These are phyloP conservation scores for Drosophila limbata DNA, from an alignment of 2,888 invertebrate species.

Conservation along the genomic window DNA sequence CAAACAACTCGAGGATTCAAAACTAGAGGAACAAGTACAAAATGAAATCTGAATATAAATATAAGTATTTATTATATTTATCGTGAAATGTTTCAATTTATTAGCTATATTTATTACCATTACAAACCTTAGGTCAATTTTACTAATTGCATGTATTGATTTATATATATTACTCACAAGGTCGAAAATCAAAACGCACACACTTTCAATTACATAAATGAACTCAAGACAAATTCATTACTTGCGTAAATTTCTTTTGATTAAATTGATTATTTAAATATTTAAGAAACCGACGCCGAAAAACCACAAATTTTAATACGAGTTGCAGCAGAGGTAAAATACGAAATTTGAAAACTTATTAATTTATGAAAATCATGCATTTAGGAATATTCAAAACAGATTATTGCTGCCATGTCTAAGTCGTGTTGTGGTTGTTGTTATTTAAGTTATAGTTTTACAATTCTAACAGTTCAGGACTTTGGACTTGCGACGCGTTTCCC, in stretches of 20 bases:
- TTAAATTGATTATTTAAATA: constrained; percentile 20
- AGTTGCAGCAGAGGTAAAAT: constrained; percentile 26
- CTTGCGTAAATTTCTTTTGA: background rate
- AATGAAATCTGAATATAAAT: constrained; percentile 7
- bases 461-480: constrained; percentile 71
- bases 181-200: constrained; percentile 29
- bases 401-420: constrained; percentile 18
- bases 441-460: constrained; percentile 13
- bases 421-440: constrained; percentile 10
- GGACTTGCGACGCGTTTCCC: constrained; percentile 89
- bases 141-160: constrained; percentile 57
- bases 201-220: constrained; percentile 29
- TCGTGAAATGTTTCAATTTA: constrained; percentile 36
- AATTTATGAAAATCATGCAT: constrained; percentile 19
- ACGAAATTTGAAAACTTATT: constrained; percentile 12
- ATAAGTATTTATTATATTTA: background rate
- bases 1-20: constrained; percentile 84
- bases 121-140: constrained; percentile 72
- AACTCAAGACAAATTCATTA: constrained; percentile 11
- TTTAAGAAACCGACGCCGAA: constrained; percentile 65
- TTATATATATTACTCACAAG: constrained; percentile 35
- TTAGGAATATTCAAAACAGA: constrained; percentile 7
- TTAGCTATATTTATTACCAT: constrained; percentile 57
- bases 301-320: constrained; percentile 29
- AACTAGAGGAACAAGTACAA: constrained; percentile 63